Evolutionary conservation across 2,888 invertebrate genomes (phyloP).

Genomic region (Caenorhabditis sp.): DNA sequence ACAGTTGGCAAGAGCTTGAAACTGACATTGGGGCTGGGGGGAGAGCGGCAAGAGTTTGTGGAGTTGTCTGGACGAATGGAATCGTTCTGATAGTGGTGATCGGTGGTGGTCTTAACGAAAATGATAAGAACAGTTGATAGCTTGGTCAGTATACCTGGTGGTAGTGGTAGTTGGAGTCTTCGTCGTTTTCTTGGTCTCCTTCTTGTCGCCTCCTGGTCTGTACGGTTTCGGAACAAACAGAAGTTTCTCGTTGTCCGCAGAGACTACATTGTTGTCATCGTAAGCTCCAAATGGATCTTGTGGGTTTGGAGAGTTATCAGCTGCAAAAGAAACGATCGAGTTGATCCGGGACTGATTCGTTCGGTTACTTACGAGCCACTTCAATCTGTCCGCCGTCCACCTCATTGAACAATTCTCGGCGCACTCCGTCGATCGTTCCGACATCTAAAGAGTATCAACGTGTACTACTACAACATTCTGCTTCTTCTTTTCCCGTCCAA

Average conservation of each 20-base stretch:
- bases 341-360: too few species aligned
- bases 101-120: conserved; percentile 47
- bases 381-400: conserved; percentile 67
- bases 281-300: conserved; percentile 73
- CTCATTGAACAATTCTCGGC: conserved; percentile 69
- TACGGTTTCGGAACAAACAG: conserved; percentile 76
- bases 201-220: conserved; percentile 71
- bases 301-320: conserved; percentile 55
- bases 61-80: conserved; percentile 59
- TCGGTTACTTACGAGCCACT: conserved; percentile 43
- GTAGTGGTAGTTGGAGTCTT: conserved; percentile 59
- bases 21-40: conserved; percentile 39
- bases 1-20: background rate
- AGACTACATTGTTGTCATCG: conserved; percentile 72
- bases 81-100: conserved; percentile 63
- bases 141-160: too few species aligned
- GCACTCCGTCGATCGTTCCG: conserved; percentile 70
- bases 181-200: conserved; percentile 61
- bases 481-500: background rate
- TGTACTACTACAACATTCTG: background rate
- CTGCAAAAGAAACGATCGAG: too few species aligned
- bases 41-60: conserved; percentile 49
- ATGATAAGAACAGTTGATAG: too few species aligned
- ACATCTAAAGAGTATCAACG: conserved; percentile 58
- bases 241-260: conserved; percentile 69